Evolutionary conservation across 2,797 vertebrate species (phyloP).

Genomic region (Urosaurus nigricauda): DNA sequence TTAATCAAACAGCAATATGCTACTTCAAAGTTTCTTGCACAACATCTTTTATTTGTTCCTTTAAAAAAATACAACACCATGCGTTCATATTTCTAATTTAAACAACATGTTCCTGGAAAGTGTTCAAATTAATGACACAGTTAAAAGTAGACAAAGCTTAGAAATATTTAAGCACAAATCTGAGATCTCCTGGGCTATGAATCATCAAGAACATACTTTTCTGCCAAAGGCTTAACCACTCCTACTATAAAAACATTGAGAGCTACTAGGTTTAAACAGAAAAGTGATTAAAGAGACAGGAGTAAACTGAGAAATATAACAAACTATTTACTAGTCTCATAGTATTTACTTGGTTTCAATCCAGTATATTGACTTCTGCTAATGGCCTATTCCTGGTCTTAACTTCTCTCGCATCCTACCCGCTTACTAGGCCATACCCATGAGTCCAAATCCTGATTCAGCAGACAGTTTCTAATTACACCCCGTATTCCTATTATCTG

Average conservation of each 20-base stretch:
- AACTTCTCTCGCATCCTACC: no score
- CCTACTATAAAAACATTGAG: neutral
- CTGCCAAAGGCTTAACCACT: neutral
- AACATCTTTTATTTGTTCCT: constrained; percentile 63
- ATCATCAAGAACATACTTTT: neutral
- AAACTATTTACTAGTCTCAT: no score
- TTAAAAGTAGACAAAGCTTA: constrained; percentile 58
- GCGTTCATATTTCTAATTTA: constrained; percentile 69
- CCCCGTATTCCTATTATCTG: no score
- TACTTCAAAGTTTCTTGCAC: constrained; percentile 70
- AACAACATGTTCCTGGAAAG: constrained; percentile 65
- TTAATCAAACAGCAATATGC: constrained; percentile 64
- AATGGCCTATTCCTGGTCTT: no score
- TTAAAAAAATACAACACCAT: constrained; percentile 38
- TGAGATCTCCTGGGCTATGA: constrained; percentile 39
- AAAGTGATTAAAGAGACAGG: neutral
- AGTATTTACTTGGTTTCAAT: no score
- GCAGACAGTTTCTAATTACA: no score
- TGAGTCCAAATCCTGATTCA: no score
- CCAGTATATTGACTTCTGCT: no score
- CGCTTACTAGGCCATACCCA: no score
- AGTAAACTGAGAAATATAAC: neutral
- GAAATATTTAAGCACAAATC: constrained; percentile 60
- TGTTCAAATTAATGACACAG: constrained; percentile 68
- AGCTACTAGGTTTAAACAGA: neutral